These are phyloP conservation scores for Amphipoea lucens DNA, from an alignment of 2,888 invertebrate species.

Conservation along the genomic window DNA sequence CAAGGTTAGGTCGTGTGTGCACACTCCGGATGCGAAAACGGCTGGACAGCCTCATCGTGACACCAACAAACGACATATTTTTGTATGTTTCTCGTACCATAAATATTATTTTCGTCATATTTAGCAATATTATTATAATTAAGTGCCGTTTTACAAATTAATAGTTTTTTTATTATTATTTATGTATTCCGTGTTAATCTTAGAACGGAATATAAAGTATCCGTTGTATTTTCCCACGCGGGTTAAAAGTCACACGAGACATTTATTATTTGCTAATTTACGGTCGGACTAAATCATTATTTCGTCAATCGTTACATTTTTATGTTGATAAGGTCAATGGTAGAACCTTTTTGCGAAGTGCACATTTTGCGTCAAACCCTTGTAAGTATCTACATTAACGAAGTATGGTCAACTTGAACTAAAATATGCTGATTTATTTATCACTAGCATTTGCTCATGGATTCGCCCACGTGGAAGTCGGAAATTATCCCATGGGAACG, in stretches of 20 bases:
- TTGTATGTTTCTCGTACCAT: slow-evolving; percentile 33
- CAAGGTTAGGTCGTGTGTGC: slow-evolving; percentile 66
- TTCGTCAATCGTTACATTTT: slow-evolving; percentile 12
- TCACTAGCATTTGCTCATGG: too few relatives aligned
- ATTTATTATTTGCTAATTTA: slow-evolving; percentile 38
- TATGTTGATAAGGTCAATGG: slow-evolving; percentile 4
- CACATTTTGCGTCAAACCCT: too few relatives aligned
- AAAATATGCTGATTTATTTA: background rate
- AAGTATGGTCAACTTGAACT: background rate
- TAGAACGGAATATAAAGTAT: slow-evolving; percentile 30
- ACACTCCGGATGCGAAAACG: slow-evolving; percentile 62
- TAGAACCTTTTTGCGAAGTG: background rate
- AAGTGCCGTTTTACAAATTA: slow-evolving; percentile 28
- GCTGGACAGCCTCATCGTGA: slow-evolving; percentile 29
- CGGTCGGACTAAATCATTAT: slow-evolving; percentile 1
- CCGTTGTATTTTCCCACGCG: slow-evolving; percentile 49
- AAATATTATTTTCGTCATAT: slow-evolving; percentile 48
- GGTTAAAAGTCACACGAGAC: slow-evolving; percentile 45
- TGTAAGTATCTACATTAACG: background rate
- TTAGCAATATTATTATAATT: slow-evolving; percentile 37
- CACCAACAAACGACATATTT: slow-evolving; percentile 22
- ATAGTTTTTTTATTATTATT: slow-evolving; percentile 43
- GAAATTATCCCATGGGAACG: too few relatives aligned
- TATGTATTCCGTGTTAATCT: slow-evolving; percentile 38
- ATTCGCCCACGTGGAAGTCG: too few relatives aligned